phyloP scores from a whole-genome alignment of 1,140 invertebrate species.

The Pentalonia nigronervosa region DNA sequence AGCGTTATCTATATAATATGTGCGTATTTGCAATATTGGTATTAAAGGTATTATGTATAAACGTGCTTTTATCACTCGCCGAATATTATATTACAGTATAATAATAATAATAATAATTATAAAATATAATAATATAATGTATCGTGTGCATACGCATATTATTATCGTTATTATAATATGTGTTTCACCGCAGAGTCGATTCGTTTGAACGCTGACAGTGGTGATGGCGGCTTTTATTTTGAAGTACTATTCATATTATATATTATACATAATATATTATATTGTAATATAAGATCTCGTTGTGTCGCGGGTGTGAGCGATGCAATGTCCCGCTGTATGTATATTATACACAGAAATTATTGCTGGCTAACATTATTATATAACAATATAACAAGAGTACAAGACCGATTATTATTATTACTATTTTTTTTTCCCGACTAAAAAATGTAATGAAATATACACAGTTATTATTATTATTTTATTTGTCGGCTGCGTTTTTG shows the following conservation, averaged over 20 bases:
- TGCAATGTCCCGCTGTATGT: neutral
- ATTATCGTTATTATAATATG: neutral
- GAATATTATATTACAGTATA: neutral
- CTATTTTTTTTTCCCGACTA: neutral
- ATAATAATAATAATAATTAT: neutral
- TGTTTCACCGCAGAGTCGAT: neutral
- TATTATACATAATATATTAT: no score
- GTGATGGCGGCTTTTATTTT: neutral
- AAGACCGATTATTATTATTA: constrained; percentile 9
- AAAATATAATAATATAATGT: neutral
- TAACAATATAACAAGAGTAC: neutral
- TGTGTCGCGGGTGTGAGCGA: neutral
- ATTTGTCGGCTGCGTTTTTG: neutral
- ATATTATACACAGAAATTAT: neutral
- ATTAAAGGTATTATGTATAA: neutral
- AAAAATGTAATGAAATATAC: neutral
- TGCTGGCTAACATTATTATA: neutral
- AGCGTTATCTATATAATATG: neutral
- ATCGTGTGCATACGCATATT: neutral
- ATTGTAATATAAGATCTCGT: neutral
- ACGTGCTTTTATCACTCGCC: neutral
- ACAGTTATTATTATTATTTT: neutral
- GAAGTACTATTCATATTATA: neutral
- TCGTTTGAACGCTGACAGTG: neutral
- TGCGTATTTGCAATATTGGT: neutral